phyloP scores from a whole-genome alignment of 2,113 vertebrate genomes.

The Vanacampus margaritifer region DNA sequence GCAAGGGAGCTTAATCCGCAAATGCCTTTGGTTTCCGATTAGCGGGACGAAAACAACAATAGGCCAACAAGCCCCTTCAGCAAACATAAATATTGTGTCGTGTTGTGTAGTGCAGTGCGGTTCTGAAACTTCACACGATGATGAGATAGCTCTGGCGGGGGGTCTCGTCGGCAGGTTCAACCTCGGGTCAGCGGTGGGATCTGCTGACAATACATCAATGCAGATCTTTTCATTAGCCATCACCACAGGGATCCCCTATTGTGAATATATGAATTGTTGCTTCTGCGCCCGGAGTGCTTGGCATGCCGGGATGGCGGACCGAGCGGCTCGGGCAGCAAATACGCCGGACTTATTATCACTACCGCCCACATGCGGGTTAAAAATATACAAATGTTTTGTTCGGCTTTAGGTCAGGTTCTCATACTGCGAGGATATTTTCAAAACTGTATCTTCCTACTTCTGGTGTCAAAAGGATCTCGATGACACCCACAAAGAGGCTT shows the following conservation, averaged over 20 bases:
- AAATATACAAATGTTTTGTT: background rate
- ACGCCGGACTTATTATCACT: background rate
- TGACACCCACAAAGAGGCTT: no score
- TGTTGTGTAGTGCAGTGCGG: background rate
- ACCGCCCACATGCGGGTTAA: background rate
- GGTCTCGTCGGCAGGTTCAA: conserved; percentile 45
- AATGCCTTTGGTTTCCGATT: conserved; percentile 25
- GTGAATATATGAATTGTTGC: conserved; percentile 22
- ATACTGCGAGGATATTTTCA: no score
- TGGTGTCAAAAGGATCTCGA: no score
- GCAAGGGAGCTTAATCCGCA: conserved; percentile 28
- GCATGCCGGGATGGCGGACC: conserved; percentile 5
- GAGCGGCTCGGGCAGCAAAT: background rate
- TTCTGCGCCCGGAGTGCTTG: conserved; percentile 18
- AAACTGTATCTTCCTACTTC: no score
- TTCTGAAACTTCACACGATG: conserved; percentile 7
- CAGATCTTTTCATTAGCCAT: conserved; percentile 38
- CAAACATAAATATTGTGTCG: background rate
- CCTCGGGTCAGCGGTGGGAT: conserved; percentile 38
- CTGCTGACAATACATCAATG: conserved; percentile 40
- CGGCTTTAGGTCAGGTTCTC: background rate
- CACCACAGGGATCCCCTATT: conserved; percentile 31
- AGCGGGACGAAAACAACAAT: conserved; percentile 26
- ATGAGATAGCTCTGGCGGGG: background rate
- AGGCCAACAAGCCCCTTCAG: background rate